These are phyloP conservation scores for Caenorhabditis sulstoni DNA, from an alignment of 2,888 invertebrate genomes.

Conservation along the genomic window DNA sequence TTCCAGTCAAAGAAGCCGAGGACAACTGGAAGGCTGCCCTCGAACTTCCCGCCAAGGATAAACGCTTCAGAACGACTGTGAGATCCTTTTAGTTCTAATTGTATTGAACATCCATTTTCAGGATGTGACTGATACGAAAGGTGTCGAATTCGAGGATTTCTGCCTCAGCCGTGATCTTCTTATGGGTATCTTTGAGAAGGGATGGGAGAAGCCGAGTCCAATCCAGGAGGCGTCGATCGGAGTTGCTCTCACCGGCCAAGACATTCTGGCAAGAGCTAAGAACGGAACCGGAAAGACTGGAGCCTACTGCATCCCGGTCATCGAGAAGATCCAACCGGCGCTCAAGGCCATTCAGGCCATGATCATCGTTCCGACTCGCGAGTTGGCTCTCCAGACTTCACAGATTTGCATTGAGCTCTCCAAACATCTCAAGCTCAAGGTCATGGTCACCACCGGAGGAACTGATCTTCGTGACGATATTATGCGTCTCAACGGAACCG, in stretches of 20 bases:
- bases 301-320: conserved; percentile 97
- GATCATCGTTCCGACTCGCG: conserved; percentile 98
- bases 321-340: conserved; percentile 89
- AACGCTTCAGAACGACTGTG: conserved; percentile 92
- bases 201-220: conserved; percentile 96
- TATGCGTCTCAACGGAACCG: conserved; percentile 97
- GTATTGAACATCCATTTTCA: no score
- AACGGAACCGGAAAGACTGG: conserved; percentile 99
- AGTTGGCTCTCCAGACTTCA: conserved; percentile 98
- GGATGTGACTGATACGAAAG: conserved; percentile 98
- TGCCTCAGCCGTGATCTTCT: conserved; percentile 96
- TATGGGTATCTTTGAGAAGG: conserved; percentile 99
- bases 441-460: conserved; percentile 99
- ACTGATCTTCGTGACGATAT: conserved; percentile 95
- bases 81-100: no score
- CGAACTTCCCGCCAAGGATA: conserved; percentile 96
- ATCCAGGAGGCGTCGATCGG: conserved; percentile 99
- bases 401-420: conserved; percentile 99
- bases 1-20: conserved; percentile 40
- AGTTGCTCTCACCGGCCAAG: conserved; percentile 90
- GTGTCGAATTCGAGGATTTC: conserved; percentile 99
- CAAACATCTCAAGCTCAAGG: conserved; percentile 96
- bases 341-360: conserved; percentile 94
- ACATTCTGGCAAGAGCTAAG: conserved; percentile 97
- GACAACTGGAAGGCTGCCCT: conserved; percentile 92